These are phyloP conservation scores for Pachypeltis micranthus DNA, from an alignment of 1,140 invertebrate species.

Conservation along the genomic window DNA sequence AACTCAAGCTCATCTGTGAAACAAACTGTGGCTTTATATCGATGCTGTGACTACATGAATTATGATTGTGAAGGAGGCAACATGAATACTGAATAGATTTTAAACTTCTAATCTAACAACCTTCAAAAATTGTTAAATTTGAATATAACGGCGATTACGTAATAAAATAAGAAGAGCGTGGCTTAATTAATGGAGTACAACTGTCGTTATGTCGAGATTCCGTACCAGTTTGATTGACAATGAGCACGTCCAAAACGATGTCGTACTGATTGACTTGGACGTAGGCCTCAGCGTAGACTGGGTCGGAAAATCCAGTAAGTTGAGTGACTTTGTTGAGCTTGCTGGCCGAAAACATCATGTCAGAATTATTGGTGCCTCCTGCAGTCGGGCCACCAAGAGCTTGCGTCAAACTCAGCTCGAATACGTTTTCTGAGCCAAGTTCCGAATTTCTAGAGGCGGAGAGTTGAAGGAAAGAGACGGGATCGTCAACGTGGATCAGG, in stretches of 20 bases:
- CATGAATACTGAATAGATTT: no score
- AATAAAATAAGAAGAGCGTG: no score
- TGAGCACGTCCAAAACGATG: conserved; percentile 89
- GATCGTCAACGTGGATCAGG: conserved; percentile 73
- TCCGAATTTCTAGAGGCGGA: conserved; percentile 52
- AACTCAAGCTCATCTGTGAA: no score
- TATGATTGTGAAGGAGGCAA: no score
- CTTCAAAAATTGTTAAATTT: no score
- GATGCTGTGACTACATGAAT: no score
- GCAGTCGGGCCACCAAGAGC: conserved; percentile 44
- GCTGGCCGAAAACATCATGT: conserved; percentile 35
- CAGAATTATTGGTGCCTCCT: conserved; percentile 18
- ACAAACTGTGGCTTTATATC: no score
- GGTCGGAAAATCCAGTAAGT: conserved; percentile 97
- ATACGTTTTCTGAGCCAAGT: conserved; percentile 72
- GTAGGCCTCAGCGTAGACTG: conserved; percentile 97
- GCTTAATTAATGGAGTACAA: neutral
- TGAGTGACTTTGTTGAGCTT: conserved; percentile 88
- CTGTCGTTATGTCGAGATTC: conserved; percentile 7
- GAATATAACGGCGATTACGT: no score
- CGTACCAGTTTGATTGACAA: conserved; percentile 94
- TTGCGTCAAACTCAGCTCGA: conserved; percentile 87
- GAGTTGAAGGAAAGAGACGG: conserved; percentile 75
- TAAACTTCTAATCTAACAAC: no score
- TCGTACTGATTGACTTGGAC: conserved; percentile 99